Conservation (phyloP, 2,113 vertebrate genomes). For the Verasper variegatus region DNA sequence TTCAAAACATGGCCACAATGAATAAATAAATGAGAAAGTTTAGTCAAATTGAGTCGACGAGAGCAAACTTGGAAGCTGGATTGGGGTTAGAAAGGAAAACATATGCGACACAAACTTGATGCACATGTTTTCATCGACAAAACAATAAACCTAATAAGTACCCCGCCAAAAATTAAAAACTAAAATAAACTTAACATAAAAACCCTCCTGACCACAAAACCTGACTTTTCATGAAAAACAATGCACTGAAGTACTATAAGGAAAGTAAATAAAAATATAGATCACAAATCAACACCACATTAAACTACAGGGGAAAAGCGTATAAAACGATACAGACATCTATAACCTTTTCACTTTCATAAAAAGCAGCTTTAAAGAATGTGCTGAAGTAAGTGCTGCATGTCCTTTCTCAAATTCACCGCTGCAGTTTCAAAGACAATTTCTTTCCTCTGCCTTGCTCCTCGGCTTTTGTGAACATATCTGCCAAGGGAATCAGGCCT, state of each 20-base stretch:
- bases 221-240: background rate
- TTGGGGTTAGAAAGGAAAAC: slow-evolving; percentile 24
- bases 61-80: slow-evolving; percentile 51
- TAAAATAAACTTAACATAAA: slow-evolving; percentile 2
- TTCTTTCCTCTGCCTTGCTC: slow-evolving; percentile 57
- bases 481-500: slow-evolving; percentile 60
- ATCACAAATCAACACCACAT: background rate
- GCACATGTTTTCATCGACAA: slow-evolving; percentile 23
- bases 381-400: slow-evolving; percentile 34
- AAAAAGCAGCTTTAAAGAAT: slow-evolving; percentile 5
- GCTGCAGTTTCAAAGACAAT: slow-evolving; percentile 66
- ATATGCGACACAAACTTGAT: slow-evolving; percentile 31
- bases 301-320: background rate
- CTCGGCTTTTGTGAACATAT: slow-evolving; percentile 57
- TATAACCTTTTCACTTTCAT: slow-evolving; percentile 17
- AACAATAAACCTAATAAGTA: slow-evolving; percentile 21
- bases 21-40: slow-evolving; percentile 60
- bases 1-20: slow-evolving; percentile 56
- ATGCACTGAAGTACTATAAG: background rate
- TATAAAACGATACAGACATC: background rate
- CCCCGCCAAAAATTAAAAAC: background rate
- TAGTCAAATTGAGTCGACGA: slow-evolving; percentile 46
- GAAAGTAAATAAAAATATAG: background rate
- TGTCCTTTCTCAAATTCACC: slow-evolving; percentile 42
- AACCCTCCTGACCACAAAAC: background rate